Base-by-base conservation (phyloP, 2,113 vertebrate genomes). In the Eublepharis macularius region DNA sequence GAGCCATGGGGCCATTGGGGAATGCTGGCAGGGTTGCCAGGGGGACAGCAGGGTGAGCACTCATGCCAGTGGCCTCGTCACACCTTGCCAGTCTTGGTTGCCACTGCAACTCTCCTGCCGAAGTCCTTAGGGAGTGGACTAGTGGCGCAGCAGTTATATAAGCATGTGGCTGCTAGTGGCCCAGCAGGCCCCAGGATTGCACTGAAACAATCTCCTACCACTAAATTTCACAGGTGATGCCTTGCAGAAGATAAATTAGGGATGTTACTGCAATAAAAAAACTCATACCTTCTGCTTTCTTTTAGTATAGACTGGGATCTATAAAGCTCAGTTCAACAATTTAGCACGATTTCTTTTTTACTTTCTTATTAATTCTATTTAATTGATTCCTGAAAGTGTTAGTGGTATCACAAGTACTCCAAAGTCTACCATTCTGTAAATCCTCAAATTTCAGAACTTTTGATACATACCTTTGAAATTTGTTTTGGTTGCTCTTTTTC, bases 391-490 rank as follows among this genome's bases (percentile, higher is more conserved):
- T 63, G 91, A 84, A n/a, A 93, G 92, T 91, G 93, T 88, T 94
- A 90, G 88, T 90, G 88, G 75, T 84, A 92, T 88, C 91, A 84
- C 86, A 94, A 89, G 80, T 87, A 93, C 90, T 92, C 94, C 89
- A 93, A 93, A 89, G 89, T 80, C 68, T 90, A 88, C 86, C 66
- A 86, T 87, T 86, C 81, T 75, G 79, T 82, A 83, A 89, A 80
- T 21, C 70, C 60, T 82, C 81, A 82, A 89, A 82, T 91, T 90
- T 90, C 78, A 93, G 91, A 94, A 92, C 85, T 88, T 92, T 90
- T 90, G 88, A 92, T 90, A 92, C 96, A 92, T 98, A 96, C 99
- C 97, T 99, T 97, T 88, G 97, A 97, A 75, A 98, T 96, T 96
- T 93, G 97, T 94, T 96, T 98, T 82, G 99, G 98, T 93, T 95